A percentile compares a stretch with the other conserved stretches of the same genome.
Conservation (phyloP, 2,113 vertebrate genomes). For the Gadus chalcogrammus region DNA sequence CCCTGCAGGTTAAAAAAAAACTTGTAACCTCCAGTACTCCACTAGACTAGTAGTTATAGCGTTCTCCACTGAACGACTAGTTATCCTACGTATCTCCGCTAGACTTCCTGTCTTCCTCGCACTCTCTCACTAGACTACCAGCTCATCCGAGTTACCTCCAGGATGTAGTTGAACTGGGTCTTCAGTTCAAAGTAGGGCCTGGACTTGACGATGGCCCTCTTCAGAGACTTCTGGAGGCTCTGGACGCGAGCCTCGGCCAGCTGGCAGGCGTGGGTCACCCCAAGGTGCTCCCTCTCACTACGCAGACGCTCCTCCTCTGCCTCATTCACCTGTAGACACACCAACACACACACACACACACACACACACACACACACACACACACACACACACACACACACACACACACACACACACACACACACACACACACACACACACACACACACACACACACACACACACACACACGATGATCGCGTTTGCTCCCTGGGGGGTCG, state of each 20-base stretch:
- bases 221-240: slow-evolving; percentile 86
- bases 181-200: slow-evolving; percentile 94
- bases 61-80: no score
- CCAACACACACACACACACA: no score
- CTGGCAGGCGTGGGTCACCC: slow-evolving; percentile 86
- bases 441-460: slow-evolving; percentile 3
- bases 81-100: no score
- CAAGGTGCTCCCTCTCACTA: slow-evolving; percentile 88
- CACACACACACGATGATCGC: no score
- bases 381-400: not conserved
- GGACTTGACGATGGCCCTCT: slow-evolving; percentile 87
- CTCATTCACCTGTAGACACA: slow-evolving; percentile 81
- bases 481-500: no score
- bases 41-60: no score
- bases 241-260: slow-evolving; percentile 89
- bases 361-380: not conserved
- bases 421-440: not conserved
- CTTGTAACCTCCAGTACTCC: no score
- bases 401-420: no score
- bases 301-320: slow-evolving; percentile 89
- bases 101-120: no score
- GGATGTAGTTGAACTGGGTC: slow-evolving; percentile 89
- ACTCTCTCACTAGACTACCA: not conserved
- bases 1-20: no score
- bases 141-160: slow-evolving; percentile 75